Base-by-base conservation (phyloP, 2,797 vertebrate genomes). In the Falco columbarius region DNA sequence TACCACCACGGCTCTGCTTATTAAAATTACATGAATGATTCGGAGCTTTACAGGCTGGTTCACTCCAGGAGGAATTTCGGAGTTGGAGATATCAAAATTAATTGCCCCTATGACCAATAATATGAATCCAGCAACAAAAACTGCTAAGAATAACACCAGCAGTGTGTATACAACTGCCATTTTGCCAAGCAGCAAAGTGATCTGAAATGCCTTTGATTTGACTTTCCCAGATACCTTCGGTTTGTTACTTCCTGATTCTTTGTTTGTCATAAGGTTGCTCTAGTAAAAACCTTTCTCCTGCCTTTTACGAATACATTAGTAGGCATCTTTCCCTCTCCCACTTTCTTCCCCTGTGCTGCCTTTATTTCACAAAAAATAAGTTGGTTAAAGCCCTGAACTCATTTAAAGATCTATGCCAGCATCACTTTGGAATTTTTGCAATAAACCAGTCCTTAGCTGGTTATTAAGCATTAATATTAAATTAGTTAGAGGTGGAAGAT, bases 71-170 rank as follows among this genome's bases (percentile, higher is more conserved):
- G 98, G 98, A 95, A 99, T 97, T 86, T 99, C 97, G 20, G 98
- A 98, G 96, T 99, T 98, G 97, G 98, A 98, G 94, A 98, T 67
- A 92, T 98, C 97, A 15, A 98, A 98, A 94, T 98, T 98, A 91
- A 98, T 96, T 82, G 98, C 97, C 32, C 98, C 98, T 96, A 98
- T 97, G 92, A 98, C 81, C 80, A 99, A 51, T 46, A 99, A 76
- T 42, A 97, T 61, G 76, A 88, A 79, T 59, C 87, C 89, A 34
- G 87, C 95, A 20, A 97, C 30, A 40, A 96, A 81, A 40, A 66
- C 92, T 24, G 73, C 93, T 17, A 91, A n/a, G 51, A 93, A 36
- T 21, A 98, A 91, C 86, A 97, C 95, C 71, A 98, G 86, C 71
- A 98, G 95, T 26, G 96, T 97, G 17, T 98, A 97, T 72, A 97